Evolutionary conservation across 1,140 invertebrate species (phyloP), one percentile per base, ranked within the genome.

Genomic region (Bradysia coprophila): DNA sequence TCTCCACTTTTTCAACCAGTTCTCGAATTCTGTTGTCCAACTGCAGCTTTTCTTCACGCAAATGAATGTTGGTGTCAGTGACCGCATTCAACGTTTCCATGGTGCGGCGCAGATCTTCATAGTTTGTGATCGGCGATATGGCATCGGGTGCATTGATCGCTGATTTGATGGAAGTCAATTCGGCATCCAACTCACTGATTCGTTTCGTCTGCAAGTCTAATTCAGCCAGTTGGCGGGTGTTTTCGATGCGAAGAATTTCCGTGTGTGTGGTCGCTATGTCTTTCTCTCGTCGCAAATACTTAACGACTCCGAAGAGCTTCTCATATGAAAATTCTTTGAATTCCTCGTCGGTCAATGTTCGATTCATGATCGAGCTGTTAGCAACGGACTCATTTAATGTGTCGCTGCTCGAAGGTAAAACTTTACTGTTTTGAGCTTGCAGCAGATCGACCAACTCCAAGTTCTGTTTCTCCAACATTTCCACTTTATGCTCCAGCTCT

Each of bases 71-170:
- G 49, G 87, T 94, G 58, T 95, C 90, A 0, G 82, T 86, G 16
- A 95, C 73, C 2, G 90, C 81, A 67, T 91, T 89, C 0, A 93
- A 55, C 0, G 86, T 91, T 62, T 93, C 78, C 5, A 87, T 78
- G 66, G 93, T 92, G 40, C 83, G 68, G 51, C 95, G 62, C 23
- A 95, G 68, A 56, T 95, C 89, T 2, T 81, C 73, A 58, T 94
- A 88, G 56, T 84, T 87, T 15, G 74, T 69, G 1, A 78, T 72
- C 4, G 82, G 78, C n/a, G n/a, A n/a, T n/a, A n/a, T n/a, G n/a
- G n/a, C n/a, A n/a, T n/a, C n/a, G n/a, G n/a, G n/a, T n/a, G n/a
- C n/a, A n/a, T n/a, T n/a, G n/a, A n/a, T n/a, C 6, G 24, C 24
- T 13, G 24, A 13, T 28, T 28, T 28, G 24, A 28, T 28, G 6